phyloP scores from a whole-genome alignment of 1,140 invertebrate genomes.

The Calycopis cecrops region DNA sequence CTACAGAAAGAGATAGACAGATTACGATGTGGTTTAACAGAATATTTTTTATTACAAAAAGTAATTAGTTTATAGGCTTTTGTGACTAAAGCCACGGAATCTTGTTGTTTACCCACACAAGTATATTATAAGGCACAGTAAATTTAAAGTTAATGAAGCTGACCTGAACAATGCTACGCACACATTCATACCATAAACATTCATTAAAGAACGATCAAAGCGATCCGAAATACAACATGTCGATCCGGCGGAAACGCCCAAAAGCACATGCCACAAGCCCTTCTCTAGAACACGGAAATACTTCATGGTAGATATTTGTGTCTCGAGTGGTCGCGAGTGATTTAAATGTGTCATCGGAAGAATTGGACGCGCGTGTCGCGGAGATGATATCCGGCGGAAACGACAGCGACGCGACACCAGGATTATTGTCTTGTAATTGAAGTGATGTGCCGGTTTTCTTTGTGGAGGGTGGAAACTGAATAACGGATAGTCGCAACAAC shows the following conservation, averaged over 20 bases:
- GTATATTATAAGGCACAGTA: too few species aligned
- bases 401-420: slow-evolving; percentile 38
- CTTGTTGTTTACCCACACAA: too few species aligned
- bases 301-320: slow-evolving; percentile 6
- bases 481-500: too few species aligned
- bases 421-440: slow-evolving; percentile 65
- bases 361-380: slow-evolving; percentile 50
- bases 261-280: slow-evolving; percentile 39
- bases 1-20: too few species aligned
- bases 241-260: slow-evolving; percentile 55
- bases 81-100: too few species aligned
- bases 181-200: slow-evolving; percentile 41
- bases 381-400: slow-evolving; percentile 66
- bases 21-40: too few species aligned
- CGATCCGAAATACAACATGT: slow-evolving; percentile 47
- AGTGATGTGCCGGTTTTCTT: slow-evolving; percentile 57
- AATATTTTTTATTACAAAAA: too few species aligned
- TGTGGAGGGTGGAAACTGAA: slow-evolving; percentile 25
- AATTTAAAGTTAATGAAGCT: too few species aligned
- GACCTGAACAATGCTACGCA: neutral
- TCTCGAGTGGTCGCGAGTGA: slow-evolving; percentile 38
- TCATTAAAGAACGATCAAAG: slow-evolving; percentile 42
- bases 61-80: too few species aligned
- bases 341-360: slow-evolving; percentile 64
- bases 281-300: slow-evolving; percentile 24